A percentile compares a stretch with the other conserved stretches of the same genome.
Evolutionary conservation across 1,140 invertebrate species (phyloP).

Genomic region (Danaus melanippus): DNA sequence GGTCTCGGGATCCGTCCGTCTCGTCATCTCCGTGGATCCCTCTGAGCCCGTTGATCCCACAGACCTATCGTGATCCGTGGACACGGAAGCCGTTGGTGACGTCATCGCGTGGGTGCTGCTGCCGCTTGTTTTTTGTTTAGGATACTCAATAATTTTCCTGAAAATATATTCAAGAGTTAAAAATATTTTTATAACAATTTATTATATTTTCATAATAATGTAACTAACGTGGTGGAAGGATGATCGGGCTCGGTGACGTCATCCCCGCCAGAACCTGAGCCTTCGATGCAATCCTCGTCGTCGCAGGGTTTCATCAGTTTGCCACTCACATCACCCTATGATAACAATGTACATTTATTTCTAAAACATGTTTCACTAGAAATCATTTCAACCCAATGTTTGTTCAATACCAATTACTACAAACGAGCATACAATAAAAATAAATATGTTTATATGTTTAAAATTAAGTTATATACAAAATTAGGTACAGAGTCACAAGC

Average conservation of each 20-base stretch:
- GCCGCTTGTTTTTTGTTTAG: too few relatives aligned
- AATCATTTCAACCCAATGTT: too few relatives aligned
- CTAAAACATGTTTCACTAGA: too few relatives aligned
- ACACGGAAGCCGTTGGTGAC: conserved; percentile 38
- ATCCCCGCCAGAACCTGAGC: conserved; percentile 79
- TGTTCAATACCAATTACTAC: too few relatives aligned
- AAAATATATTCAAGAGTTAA: conserved; percentile 7
- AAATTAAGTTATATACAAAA: too few relatives aligned
- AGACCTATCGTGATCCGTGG: conserved; percentile 41
- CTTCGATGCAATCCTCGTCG: conserved; percentile 86
- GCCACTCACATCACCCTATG: conserved; percentile 47
- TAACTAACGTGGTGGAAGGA: conserved; percentile 52
- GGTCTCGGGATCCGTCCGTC: conserved; percentile 14
- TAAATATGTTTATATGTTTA: too few relatives aligned
- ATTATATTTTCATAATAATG: not conserved
- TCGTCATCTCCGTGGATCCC: conserved; percentile 21
- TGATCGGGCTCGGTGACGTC: conserved; percentile 71
- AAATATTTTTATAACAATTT: not conserved
- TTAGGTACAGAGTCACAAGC: too few relatives aligned
- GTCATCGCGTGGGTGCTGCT: conserved; percentile 59
- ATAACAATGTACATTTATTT: conserved; percentile 8
- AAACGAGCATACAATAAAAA: too few relatives aligned
- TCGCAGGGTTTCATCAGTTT: conserved; percentile 77
- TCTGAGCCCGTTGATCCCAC: conserved; percentile 28
- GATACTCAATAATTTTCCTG: conserved; percentile 25